Conservation (phyloP, 92 coral and sea anemone species). For the Montipora capitata region DNA sequence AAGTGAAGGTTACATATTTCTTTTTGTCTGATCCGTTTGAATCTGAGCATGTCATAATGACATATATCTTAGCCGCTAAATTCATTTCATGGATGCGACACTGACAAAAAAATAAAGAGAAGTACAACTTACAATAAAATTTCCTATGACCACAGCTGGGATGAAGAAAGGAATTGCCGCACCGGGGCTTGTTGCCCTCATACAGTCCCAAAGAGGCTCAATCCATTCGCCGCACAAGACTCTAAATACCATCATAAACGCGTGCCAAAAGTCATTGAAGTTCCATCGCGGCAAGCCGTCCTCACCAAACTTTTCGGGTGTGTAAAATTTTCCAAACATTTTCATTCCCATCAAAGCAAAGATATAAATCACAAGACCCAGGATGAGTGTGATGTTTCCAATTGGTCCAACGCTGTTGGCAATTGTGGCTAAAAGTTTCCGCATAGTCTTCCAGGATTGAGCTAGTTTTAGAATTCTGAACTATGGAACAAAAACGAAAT, state of each 20-base stretch:
- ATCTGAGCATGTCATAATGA: too few relatives aligned
- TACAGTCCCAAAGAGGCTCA: conserved; percentile 99
- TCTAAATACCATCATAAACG: conserved; percentile 97
- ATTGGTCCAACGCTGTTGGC: conserved; percentile 94
- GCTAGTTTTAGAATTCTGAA: conserved; percentile 93
- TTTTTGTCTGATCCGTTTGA: too few relatives aligned
- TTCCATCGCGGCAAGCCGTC: conserved; percentile 97
- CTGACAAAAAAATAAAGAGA: not conserved
- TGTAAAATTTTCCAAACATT: conserved; percentile 87
- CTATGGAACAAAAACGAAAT: conserved; percentile 27
- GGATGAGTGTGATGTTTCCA: conserved; percentile 92
- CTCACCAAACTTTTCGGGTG: conserved; percentile 79
- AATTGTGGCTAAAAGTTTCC: conserved; percentile 87
- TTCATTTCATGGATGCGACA: too few relatives aligned
- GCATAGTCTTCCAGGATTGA: conserved; percentile 98
- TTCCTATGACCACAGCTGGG: conserved; percentile 96
- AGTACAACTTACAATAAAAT: conserved; percentile 89
- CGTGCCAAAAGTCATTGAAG: conserved; percentile 94
- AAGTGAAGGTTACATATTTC: too few relatives aligned
- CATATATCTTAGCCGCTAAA: too few relatives aligned
- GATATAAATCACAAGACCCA: conserved; percentile 91
- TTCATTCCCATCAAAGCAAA: conserved; percentile 95
- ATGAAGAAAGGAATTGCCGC: conserved; percentile 91
- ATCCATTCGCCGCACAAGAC: conserved; percentile 99
- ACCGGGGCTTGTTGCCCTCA: conserved; percentile 93